Evolutionary conservation across 2,113 vertebrate species (phyloP).

Genomic region (Myxocyprinus asiaticus): DNA sequence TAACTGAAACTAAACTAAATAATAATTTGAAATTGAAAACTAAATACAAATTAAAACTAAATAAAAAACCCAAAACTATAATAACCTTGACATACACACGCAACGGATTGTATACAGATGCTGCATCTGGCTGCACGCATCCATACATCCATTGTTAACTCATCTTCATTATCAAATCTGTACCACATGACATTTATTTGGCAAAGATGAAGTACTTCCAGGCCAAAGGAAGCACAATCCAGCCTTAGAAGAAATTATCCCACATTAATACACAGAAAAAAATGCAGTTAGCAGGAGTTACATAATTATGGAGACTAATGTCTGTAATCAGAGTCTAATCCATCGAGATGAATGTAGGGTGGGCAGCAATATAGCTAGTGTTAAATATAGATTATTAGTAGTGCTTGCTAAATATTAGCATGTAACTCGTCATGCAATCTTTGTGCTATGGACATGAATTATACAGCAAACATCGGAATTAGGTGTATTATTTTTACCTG

Average conservation of each 20-base stretch:
- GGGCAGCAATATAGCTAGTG: not conserved
- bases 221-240: not conserved
- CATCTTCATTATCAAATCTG: not conserved
- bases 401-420: not conserved
- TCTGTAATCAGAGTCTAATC: constrained; percentile 1
- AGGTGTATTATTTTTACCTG: too few relatives aligned
- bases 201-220: not conserved
- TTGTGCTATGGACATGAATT: too few relatives aligned
- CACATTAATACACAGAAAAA: not conserved
- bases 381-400: not conserved
- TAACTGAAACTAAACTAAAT: too few relatives aligned
- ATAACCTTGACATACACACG: not conserved
- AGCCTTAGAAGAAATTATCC: not conserved
- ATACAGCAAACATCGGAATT: too few relatives aligned
- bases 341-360: not conserved
- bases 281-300: not conserved
- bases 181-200: constrained; percentile 7
- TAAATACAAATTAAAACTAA: too few relatives aligned
- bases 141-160: not conserved
- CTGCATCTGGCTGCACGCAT: not conserved
- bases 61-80: too few relatives aligned
- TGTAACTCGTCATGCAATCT: too few relatives aligned
- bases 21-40: too few relatives aligned
- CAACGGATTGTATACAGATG: not conserved
- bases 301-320: not conserved